Evolutionary conservation across 92 coral and sea anemone genomes (phyloP).

Genomic region (Metridium senile): DNA sequence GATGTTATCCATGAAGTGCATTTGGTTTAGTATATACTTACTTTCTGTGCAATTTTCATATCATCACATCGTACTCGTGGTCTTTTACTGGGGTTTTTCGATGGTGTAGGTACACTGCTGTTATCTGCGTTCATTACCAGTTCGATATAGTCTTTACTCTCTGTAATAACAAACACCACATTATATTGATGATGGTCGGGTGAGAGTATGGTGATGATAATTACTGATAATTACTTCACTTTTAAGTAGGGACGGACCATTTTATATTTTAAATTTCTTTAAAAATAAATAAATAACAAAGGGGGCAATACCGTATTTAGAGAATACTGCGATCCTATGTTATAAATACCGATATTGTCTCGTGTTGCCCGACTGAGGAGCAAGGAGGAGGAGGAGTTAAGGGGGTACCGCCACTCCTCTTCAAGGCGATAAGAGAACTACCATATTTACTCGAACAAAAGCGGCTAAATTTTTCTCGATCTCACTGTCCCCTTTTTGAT

Average conservation of each 20-base stretch:
- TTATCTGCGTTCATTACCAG: slow-evolving; percentile 92
- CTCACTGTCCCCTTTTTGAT: no score
- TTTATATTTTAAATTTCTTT: no score
- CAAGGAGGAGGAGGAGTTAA: no score
- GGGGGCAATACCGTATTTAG: no score
- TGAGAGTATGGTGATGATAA: not conserved
- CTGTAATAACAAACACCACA: slow-evolving; percentile 40
- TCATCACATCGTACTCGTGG: slow-evolving; percentile 96
- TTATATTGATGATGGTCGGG: not conserved
- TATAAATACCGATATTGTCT: not conserved
- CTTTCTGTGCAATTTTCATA: slow-evolving; percentile 79
- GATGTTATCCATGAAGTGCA: not conserved
- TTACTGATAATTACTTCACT: no score
- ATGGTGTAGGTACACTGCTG: slow-evolving; percentile 83
- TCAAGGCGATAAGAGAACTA: no score
- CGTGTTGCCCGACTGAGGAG: not conserved
- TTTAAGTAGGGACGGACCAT: no score
- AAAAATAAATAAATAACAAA: no score
- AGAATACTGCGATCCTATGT: slow-evolving; percentile 53
- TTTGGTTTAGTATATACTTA: slow-evolving; percentile 41
- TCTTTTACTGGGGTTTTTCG: slow-evolving; percentile 88
- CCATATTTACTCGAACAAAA: no score
- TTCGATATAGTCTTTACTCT: slow-evolving; percentile 88
- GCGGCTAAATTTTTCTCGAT: no score
- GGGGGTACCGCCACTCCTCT: no score